Evolutionary conservation across 2,113 vertebrate species (phyloP), one percentile per base, ranked within the genome.

Genomic region (Jacana jacana): DNA sequence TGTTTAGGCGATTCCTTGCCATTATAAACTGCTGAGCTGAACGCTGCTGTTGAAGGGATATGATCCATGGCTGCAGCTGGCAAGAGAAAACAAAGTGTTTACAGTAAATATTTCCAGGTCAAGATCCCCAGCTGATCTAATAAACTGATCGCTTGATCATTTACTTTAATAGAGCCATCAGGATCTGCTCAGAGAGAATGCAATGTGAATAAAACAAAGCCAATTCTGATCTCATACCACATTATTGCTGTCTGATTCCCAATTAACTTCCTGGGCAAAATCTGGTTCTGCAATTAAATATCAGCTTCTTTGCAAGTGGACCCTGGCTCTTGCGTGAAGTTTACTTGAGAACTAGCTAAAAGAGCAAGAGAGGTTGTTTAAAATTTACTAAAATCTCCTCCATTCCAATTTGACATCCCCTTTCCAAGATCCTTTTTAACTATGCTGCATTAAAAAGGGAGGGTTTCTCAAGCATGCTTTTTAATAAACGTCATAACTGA

Each of bases 1-100:
- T 98, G 98, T 73, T 97, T 96, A 30, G 98, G 96, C 17, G 98
- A 97, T 39, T 99, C 98, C 92, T 93, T 98, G 94, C 98, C 98
- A 20, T 99, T 99, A 95, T 98, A 98, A 93, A 97, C 86, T 48
- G 96, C 88, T 16, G 98, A 92, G 28, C 93, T 87, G 16, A 98
- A 94, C 0, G 91, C 85, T 46, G 93, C 57, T 20, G 98, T 95
- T 31, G 97, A 86, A 13, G 96, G 86, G 28, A 86, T 71, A 42
- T 97, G 96, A 65, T 99, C 99, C 35, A 94, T 17, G 10, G 95
- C 94, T 39, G 96, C 81, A 79, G 97, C 98, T 97, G 96, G 40
- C 19, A 68, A 92, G 40, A 48, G 77, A 54, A 70, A 71, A 81
- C 8, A 9, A 37, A 64, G 11, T 54, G 37, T 52, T 86, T 66